Percentiles rank a stretch among this genome's conserved stretches.
Conservation (phyloP, 2,797 vertebrate species). For the Brachyalestes nurse region DNA sequence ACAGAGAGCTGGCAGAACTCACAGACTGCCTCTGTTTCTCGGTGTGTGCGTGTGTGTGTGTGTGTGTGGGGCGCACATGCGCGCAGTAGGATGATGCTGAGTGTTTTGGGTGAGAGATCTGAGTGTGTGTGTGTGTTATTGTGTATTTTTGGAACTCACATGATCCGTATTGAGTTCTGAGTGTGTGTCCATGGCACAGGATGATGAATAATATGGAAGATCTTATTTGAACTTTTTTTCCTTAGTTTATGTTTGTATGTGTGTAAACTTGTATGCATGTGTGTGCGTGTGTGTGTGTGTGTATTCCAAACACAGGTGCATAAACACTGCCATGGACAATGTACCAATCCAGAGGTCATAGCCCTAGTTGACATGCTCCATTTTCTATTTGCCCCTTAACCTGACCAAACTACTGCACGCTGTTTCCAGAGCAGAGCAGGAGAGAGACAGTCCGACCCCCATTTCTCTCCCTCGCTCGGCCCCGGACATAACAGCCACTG, state of each 20-base stretch:
- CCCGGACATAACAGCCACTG: conserved; percentile 58
- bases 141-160: conserved; percentile 27
- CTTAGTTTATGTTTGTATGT: neutral
- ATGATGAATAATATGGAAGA: conserved; percentile 19
- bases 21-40: conserved; percentile 62
- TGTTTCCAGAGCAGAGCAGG: conserved; percentile 31
- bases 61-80: neutral
- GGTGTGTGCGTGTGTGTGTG: conserved; percentile 23
- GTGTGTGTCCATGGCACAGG: conserved; percentile 12
- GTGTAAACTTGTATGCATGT: neutral
- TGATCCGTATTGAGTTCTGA: conserved; percentile 20
- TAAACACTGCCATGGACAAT: conserved; percentile 7
- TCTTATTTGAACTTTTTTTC: neutral
- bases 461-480: conserved; percentile 34
- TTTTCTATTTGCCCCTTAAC: conserved; percentile 49
- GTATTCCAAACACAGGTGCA: neutral
- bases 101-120: conserved; percentile 2
- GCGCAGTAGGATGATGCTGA: too few relatives aligned
- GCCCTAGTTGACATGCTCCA: conserved; percentile 37
- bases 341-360: conserved; percentile 29
- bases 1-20: conserved; percentile 78
- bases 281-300: neutral
- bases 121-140: conserved; percentile 6
- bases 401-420: conserved; percentile 31
- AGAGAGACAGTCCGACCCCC: conserved; percentile 42